Evolutionary conservation across 1,140 invertebrate species (phyloP).

Genomic region (Saccostrea echinata): DNA sequence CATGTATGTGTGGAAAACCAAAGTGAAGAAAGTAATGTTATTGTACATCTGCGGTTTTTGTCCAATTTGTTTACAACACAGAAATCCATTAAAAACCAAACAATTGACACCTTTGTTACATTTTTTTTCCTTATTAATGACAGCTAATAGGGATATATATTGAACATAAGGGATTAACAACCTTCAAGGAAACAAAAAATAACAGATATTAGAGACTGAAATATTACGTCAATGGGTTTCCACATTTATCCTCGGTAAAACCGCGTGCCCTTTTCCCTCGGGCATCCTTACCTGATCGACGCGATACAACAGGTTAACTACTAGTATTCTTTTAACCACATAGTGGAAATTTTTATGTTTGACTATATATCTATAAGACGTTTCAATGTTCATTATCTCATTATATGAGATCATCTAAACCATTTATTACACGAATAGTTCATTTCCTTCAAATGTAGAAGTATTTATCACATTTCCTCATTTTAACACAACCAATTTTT

Average conservation of each 20-base stretch:
- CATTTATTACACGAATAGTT: no score
- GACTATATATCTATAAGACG: neutral
- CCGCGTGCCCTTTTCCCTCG: neutral
- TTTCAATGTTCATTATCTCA: neutral
- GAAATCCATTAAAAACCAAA: conserved; percentile 26
- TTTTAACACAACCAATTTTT: neutral
- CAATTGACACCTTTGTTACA: neutral
- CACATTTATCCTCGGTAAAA: neutral
- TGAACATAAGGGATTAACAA: neutral
- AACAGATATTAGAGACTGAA: neutral
- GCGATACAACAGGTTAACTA: neutral
- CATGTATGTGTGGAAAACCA: neutral
- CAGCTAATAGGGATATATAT: neutral
- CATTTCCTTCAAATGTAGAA: no score
- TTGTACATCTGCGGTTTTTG: neutral
- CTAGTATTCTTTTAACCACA: conserved; percentile 8
- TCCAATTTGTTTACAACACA: neutral
- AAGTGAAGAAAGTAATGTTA: neutral
- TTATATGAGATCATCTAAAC: neutral
- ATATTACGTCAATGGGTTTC: neutral
- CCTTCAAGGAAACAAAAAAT: conserved; percentile 14
- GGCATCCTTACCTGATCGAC: neutral
- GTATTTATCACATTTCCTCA: neutral
- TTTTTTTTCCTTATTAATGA: neutral
- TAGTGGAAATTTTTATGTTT: neutral